Conservation (phyloP, 2,113 vertebrate genomes). For the Xenus cinereus region DNA sequence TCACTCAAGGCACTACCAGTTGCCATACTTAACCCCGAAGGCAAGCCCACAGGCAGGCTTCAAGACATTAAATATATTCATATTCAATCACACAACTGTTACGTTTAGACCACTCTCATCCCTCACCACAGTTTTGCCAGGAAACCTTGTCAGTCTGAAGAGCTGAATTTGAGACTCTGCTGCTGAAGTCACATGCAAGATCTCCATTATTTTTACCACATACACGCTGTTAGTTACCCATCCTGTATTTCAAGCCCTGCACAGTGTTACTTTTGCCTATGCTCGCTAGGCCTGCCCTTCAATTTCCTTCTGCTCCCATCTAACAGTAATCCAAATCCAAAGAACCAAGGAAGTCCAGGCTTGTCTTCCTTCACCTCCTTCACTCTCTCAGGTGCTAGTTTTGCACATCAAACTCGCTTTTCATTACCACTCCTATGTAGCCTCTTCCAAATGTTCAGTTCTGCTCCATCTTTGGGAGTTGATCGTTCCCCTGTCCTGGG, state of each 20-base stretch:
- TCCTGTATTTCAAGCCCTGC: neutral
- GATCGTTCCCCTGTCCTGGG: too few relatives aligned
- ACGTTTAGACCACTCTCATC: rapidly evolving
- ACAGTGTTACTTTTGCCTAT: rapidly evolving
- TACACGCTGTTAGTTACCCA: neutral
- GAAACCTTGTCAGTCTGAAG: neutral
- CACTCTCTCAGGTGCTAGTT: neutral
- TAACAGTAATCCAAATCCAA: neutral
- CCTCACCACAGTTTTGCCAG: neutral
- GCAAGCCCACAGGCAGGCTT: neutral
- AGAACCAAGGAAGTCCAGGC: neutral
- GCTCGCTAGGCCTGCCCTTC: neutral
- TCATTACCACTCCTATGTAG: neutral
- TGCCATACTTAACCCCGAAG: neutral
- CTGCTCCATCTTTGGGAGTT: neutral
- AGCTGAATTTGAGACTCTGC: neutral
- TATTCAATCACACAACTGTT: too few relatives aligned
- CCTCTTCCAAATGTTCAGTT: neutral
- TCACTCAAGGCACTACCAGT: neutral
- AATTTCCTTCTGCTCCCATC: neutral
- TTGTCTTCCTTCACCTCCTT: neutral
- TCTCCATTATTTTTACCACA: neutral
- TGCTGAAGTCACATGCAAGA: neutral
- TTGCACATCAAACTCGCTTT: neutral
- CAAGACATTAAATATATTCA: neutral